Percentiles rank a stretch among this genome's conserved stretches.
phyloP scores from a whole-genome alignment of 2,888 invertebrate genomes.

The Gerris lacustris region DNA sequence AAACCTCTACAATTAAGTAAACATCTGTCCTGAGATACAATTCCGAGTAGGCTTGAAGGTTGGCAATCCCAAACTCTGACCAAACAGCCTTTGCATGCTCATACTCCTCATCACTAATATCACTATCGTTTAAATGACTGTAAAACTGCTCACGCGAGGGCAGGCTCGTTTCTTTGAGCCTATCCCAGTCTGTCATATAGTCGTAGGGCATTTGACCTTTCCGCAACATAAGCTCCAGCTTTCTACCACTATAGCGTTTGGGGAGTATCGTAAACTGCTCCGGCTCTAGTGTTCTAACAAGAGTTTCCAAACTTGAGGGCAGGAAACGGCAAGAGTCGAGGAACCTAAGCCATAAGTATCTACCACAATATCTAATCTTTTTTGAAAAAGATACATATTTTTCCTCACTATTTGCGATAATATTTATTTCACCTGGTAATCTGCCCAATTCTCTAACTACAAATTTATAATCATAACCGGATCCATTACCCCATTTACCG shows the following conservation, averaged over 20 bases:
- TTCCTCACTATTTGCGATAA: slow-evolving; percentile 34
- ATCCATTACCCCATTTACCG: slow-evolving; percentile 30
- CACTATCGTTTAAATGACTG: slow-evolving; percentile 26
- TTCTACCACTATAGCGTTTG: slow-evolving; percentile 14
- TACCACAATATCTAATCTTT: neutral
- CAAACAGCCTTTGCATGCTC: slow-evolving; percentile 34
- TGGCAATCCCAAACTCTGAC: slow-evolving; percentile 32
- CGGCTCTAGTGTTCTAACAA: neutral
- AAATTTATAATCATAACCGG: slow-evolving; percentile 16
- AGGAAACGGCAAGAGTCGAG: neutral
- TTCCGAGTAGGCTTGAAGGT: slow-evolving; percentile 33
- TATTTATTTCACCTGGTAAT: slow-evolving; percentile 26
- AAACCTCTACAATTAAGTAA: slow-evolving; percentile 20
- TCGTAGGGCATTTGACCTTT: slow-evolving; percentile 28
- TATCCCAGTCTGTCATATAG: slow-evolving; percentile 23
- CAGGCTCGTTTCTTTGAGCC: slow-evolving; percentile 23
- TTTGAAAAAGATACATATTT: slow-evolving; percentile 25
- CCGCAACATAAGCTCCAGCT: slow-evolving; percentile 10
- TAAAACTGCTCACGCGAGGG: slow-evolving; percentile 30
- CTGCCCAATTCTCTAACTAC: slow-evolving; percentile 30
- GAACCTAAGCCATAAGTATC: neutral
- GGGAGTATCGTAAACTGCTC: slow-evolving; percentile 11
- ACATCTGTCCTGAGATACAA: slow-evolving; percentile 23
- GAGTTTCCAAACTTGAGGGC: slow-evolving; percentile 2
- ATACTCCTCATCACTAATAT: slow-evolving; percentile 32